Percentiles rank a stretch among this genome's conserved stretches.
These are phyloP conservation scores for Listrodromus nycthemerus DNA, from an alignment of 2,888 invertebrate genomes.

Conservation along the genomic window DNA sequence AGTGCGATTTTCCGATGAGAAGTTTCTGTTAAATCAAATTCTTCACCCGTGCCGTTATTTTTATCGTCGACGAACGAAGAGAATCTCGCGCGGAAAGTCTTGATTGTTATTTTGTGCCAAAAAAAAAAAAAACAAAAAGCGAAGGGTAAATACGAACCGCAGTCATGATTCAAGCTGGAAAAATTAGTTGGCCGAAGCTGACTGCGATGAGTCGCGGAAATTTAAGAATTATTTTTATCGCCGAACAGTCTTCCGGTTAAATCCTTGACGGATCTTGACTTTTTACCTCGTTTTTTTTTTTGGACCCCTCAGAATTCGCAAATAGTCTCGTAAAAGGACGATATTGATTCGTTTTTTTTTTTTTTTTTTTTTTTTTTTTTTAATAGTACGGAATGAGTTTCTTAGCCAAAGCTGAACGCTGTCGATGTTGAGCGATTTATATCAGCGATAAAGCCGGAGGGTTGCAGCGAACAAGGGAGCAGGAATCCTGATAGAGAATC, in stretches of 20 bases:
- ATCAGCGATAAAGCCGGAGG: conserved; percentile 46
- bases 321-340: conserved; percentile 1
- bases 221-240: conserved; percentile 64
- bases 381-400: conserved; percentile 18
- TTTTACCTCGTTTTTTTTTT: conserved; percentile 74
- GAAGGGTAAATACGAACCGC: too few relatives aligned
- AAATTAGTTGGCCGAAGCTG: background rate
- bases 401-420: conserved; percentile 25
- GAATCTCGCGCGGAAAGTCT: too few relatives aligned
- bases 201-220: conserved; percentile 63
- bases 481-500: conserved; percentile 56
- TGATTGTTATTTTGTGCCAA: too few relatives aligned
- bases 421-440: conserved; percentile 53
- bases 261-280: conserved; percentile 77
- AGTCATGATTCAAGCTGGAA: too few relatives aligned
- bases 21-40: too few relatives aligned
- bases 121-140: too few relatives aligned
- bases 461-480: conserved; percentile 33
- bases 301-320: background rate
- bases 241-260: conserved; percentile 71
- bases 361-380: conserved; percentile 18
- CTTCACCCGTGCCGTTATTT: too few relatives aligned
- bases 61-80: too few relatives aligned
- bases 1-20: too few relatives aligned
- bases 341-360: background rate